phyloP scores from a whole-genome alignment of 1,140 invertebrate genomes.

The Chrysopa pallens region DNA sequence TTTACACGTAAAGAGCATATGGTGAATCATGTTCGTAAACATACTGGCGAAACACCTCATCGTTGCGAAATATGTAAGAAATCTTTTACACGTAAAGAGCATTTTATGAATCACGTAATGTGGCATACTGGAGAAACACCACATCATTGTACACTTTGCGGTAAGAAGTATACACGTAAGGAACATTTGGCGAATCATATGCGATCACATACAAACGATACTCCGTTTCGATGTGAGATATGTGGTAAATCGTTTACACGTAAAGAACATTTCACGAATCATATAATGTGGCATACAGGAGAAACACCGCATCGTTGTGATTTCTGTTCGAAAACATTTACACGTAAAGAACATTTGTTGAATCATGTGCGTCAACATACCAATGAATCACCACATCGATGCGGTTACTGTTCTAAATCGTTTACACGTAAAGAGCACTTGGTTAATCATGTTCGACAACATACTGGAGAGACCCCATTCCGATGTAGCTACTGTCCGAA shows the following conservation, averaged over 20 bases:
- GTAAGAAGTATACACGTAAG: constrained; percentile 60
- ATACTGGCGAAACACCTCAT: constrained; percentile 56
- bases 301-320: constrained; percentile 74
- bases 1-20: constrained; percentile 51
- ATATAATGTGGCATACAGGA: constrained; percentile 72
- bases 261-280: constrained; percentile 71
- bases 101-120: constrained; percentile 43
- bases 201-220: constrained; percentile 44
- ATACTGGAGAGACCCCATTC: constrained; percentile 78
- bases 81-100: constrained; percentile 44
- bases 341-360: constrained; percentile 61
- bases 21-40: constrained; percentile 46
- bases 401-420: constrained; percentile 62
- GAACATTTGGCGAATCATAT: constrained; percentile 60
- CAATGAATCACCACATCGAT: constrained; percentile 63
- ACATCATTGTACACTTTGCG: constrained; percentile 53
- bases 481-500: constrained; percentile 74
- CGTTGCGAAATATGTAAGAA: constrained; percentile 55
- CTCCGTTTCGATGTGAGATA: constrained; percentile 46
- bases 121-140: constrained; percentile 55
- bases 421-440: constrained; percentile 71
- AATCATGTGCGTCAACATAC: constrained; percentile 73
- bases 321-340: constrained; percentile 70
- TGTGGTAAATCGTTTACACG: constrained; percentile 76
- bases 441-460: constrained; percentile 64